Evolutionary conservation across 2,888 invertebrate genomes (phyloP), one percentile per base, ranked within the genome.

Genomic region (Cheilosia soror): DNA sequence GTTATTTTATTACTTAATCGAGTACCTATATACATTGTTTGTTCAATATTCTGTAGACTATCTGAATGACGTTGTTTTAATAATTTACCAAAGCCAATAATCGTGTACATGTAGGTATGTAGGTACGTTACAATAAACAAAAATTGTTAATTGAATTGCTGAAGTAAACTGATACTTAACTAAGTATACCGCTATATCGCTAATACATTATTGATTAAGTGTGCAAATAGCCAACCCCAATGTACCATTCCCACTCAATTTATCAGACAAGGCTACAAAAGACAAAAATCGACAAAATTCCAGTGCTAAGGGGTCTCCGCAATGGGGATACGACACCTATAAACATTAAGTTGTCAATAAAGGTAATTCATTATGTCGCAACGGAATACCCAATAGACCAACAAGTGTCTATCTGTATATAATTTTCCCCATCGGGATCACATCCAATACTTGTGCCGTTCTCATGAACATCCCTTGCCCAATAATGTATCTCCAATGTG

Each of bases 331-430:
- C 89, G 88, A 88, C 90, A 90, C 90, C 91, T 89, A 91, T 90
- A 90, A 91, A 92, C 92, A 91, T 92, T 92, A 91, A 91, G 88
- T 90, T 91, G 91, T 92, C 91, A 91, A 91, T 91, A 91, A 91
- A 90, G 91, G 91, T 91, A 91, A 92, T 91, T 91, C 92, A 91
- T 91, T 91, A 92, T 91, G 91, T 91, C 91, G 90, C 89, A 88
- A 58, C 87, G 81, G 88, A 89, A 89, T 88, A 89, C 90, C 87
- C 90, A 75, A 68, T 88, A 90, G 91, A 89, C 88, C 87, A 87
- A 88, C 88, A 89, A 89, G 89, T 89, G 88, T 88, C 88, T 88
- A 87, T 82, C 71, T 83, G 84, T 85, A 83, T 79, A 76, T 81
- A 84, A 83, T 71, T 83, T 77, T 72, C 87, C 79, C 71, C 80